phyloP scores from a whole-genome alignment of 2,888 invertebrate species.

The Hirtodrosophila alboralis region DNA sequence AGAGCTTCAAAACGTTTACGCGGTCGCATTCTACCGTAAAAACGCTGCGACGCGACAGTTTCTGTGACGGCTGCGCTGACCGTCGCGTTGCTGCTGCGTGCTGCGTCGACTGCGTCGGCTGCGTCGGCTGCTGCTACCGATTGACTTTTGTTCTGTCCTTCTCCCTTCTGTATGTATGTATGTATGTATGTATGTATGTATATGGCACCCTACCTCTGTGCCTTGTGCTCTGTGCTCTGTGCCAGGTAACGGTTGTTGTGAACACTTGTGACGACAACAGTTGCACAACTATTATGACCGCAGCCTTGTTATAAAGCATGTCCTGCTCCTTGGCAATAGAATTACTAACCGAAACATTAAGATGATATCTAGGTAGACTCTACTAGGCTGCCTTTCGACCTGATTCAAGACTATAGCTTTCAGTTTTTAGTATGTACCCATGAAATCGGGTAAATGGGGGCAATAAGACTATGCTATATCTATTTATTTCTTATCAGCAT shows the following conservation, averaged over 20 bases:
- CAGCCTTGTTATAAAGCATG: conserved; percentile 4
- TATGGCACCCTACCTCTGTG: conserved; percentile 5
- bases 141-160: conserved; percentile 42
- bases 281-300: conserved; percentile 27
- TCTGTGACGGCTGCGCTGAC: no score
- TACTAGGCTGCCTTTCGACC: no score
- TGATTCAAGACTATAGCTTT: no score
- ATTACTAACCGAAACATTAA: background rate
- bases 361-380: no score
- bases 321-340: background rate
- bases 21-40: conserved; percentile 60
- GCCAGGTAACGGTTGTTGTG: conserved; percentile 18
- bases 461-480: no score
- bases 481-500: no score
- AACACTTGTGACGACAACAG: conserved; percentile 23
- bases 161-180: background rate
- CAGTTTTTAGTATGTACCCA: no score
- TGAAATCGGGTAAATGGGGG: no score
- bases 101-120: conserved; percentile 1
- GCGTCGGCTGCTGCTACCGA: conserved; percentile 34
- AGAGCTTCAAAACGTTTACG: conserved; percentile 50
- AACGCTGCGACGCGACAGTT: conserved; percentile 27
- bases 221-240: background rate
- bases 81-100: conserved; percentile 8
- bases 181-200: no score